Evolutionary conservation across 1,140 invertebrate species (phyloP).

Genomic region (Drosophila eugracilis): DNA sequence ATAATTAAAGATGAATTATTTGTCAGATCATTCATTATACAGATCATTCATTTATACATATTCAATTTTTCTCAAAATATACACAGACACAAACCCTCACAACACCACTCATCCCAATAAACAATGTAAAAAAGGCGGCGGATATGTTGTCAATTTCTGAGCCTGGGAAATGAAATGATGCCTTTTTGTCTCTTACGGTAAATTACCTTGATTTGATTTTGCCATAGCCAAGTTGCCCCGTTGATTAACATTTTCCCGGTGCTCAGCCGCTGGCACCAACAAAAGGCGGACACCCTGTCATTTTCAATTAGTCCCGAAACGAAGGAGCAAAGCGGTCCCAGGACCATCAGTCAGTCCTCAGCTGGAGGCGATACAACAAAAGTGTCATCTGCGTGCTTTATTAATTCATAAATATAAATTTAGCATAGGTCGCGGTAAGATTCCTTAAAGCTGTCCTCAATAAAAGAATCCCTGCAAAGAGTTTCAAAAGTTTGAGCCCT

Average conservation of each 20-base stretch:
- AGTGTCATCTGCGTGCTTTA: conserved; percentile 64
- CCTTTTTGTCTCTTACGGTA: conserved; percentile 80
- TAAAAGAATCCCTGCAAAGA: conserved; percentile 37
- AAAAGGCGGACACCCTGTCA: conserved; percentile 51
- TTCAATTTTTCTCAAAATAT: background rate
- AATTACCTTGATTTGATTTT: conserved; percentile 83
- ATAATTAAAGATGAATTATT: too few species aligned
- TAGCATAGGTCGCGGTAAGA: conserved; percentile 44
- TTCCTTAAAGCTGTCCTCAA: conserved; percentile 43
- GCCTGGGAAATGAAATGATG: conserved; percentile 70
- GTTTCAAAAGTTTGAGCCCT: conserved; percentile 1
- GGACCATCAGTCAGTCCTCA: conserved; percentile 1
- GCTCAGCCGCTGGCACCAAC: conserved; percentile 14
- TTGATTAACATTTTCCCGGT: conserved; percentile 51
- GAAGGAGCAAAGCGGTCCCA: conserved; percentile 18
- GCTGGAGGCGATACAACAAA: conserved; percentile 46
- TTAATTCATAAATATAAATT: conserved; percentile 77
- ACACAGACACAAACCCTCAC: background rate
- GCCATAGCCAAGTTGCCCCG: conserved; percentile 34
- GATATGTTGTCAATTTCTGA: conserved; percentile 39
- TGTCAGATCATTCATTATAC: too few species aligned
- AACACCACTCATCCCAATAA: background rate
- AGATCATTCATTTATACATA: too few species aligned
- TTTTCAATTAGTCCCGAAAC: conserved; percentile 69
- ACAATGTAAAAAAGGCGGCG: conserved; percentile 4